phyloP scores from a whole-genome alignment of 1,140 invertebrate genomes.

The Drosophila willistoni region DNA sequence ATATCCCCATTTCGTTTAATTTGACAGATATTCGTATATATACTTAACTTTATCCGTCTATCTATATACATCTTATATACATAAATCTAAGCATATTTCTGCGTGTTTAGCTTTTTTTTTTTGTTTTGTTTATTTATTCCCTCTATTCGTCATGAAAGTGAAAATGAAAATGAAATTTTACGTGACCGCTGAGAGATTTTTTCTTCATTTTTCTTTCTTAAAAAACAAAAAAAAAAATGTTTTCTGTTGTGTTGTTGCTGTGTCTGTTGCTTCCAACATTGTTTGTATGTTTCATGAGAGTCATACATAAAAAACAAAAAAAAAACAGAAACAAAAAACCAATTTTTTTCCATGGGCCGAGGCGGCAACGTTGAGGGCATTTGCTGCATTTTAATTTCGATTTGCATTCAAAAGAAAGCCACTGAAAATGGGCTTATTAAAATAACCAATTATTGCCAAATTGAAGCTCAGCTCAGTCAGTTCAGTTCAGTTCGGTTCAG shows the following conservation, averaged over 20 bases:
- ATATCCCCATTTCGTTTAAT: too few species aligned
- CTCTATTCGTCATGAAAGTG: conserved; percentile 58
- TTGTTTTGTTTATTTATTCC: background rate
- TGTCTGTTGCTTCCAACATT: conserved; percentile 37
- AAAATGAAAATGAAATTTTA: conserved; percentile 61
- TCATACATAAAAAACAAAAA: conserved; percentile 24
- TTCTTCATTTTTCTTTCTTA: background rate
- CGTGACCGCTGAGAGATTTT: conserved; percentile 52
- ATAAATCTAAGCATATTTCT: background rate
- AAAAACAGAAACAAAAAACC: conserved; percentile 22
- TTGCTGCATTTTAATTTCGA: conserved; percentile 74
- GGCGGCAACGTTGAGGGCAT: conserved; percentile 35
- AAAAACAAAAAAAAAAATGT: too few species aligned
- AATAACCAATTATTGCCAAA: conserved; percentile 77
- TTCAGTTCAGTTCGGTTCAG: too few species aligned
- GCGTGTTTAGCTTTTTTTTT: background rate
- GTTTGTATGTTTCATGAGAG: conserved; percentile 32
- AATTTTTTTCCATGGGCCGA: conserved; percentile 8
- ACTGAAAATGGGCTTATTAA: conserved; percentile 67
- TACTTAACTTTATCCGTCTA: too few species aligned
- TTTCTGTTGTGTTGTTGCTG: conserved; percentile 2
- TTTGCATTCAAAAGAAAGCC: conserved; percentile 78
- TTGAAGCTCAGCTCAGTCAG: conserved; percentile 52
- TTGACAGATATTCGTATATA: too few species aligned
- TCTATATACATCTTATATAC: too few species aligned